These are phyloP conservation scores for Antrozous pallidus DNA, from an alignment of 2,797 vertebrate species.

Conservation along the genomic window DNA sequence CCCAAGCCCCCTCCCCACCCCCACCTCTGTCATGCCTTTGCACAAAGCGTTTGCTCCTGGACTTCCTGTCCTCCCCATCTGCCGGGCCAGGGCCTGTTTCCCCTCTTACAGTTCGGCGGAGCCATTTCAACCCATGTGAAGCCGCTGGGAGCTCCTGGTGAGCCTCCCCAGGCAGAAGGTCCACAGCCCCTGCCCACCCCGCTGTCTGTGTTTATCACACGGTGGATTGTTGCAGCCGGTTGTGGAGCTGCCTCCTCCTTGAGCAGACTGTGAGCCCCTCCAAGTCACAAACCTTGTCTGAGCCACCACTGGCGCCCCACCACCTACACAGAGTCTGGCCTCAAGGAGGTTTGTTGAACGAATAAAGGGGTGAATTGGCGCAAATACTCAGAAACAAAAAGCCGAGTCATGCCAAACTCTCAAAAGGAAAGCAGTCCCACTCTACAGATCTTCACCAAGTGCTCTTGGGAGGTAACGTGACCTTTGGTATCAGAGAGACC, in stretches of 20 bases:
- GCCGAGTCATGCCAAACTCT: not conserved
- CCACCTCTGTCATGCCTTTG: not conserved
- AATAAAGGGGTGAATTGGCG: not conserved
- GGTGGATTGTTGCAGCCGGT: not conserved
- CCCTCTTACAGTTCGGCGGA: not conserved
- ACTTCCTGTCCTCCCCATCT: not conserved
- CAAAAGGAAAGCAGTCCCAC: not conserved
- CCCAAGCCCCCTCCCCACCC: not conserved
- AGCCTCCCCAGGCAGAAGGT: not conserved
- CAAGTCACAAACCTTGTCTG: not conserved
- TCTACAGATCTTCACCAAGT: not conserved
- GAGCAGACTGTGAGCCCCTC: not conserved
- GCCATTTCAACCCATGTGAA: not conserved
- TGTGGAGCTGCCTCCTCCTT: not conserved
- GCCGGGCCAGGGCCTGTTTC: not conserved
- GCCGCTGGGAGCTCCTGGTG: not conserved
- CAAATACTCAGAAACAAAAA: not conserved
- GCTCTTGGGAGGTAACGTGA: not conserved
- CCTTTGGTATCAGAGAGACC: not conserved
- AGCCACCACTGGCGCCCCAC: not conserved
- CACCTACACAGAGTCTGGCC: not conserved
- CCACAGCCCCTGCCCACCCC: not conserved
- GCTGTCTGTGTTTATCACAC: not conserved
- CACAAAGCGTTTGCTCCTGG: not conserved
- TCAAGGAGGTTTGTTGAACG: not conserved